Evolutionary conservation across 2,797 vertebrate species (phyloP).

Genomic region (Karalla daura): DNA sequence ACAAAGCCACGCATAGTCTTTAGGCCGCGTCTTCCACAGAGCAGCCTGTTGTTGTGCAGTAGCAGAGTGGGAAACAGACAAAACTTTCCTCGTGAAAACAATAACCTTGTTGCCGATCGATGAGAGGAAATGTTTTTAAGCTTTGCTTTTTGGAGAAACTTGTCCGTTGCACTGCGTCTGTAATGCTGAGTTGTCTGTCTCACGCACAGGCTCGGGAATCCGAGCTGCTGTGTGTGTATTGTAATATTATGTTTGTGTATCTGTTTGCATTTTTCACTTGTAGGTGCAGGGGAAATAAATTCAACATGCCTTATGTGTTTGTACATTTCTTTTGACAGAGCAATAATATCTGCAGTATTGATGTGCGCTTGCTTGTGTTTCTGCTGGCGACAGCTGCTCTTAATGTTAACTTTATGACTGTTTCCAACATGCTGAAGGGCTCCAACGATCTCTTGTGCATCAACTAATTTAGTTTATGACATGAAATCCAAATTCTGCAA

Average conservation of each 20-base stretch:
- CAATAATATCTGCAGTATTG: neutral
- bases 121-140: slow-evolving; percentile 38
- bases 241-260: slow-evolving; percentile 56
- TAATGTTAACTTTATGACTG: neutral
- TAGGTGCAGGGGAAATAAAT: slow-evolving; percentile 77
- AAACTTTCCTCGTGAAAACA: slow-evolving; percentile 35
- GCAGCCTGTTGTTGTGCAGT: slow-evolving; percentile 46
- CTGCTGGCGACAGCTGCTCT: neutral
- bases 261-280: slow-evolving; percentile 74
- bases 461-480: neutral
- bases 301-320: slow-evolving; percentile 76
- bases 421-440: neutral
- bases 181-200: slow-evolving; percentile 51
- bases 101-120: slow-evolving; percentile 19
- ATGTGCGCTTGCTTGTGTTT: neutral
- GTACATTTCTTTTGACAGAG: slow-evolving; percentile 24
- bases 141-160: slow-evolving; percentile 42
- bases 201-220: slow-evolving; percentile 31
- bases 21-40: slow-evolving; percentile 32
- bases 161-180: slow-evolving; percentile 47
- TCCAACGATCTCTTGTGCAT: neutral
- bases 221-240: slow-evolving; percentile 62
- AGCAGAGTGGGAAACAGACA: slow-evolving; percentile 35
- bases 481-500: neutral
- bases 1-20: slow-evolving; percentile 40